A percentile compares a stretch with the other conserved stretches of the same genome.
Conservation (phyloP, 23 tunicate genomes). For the Phallusia fumigata region DNA sequence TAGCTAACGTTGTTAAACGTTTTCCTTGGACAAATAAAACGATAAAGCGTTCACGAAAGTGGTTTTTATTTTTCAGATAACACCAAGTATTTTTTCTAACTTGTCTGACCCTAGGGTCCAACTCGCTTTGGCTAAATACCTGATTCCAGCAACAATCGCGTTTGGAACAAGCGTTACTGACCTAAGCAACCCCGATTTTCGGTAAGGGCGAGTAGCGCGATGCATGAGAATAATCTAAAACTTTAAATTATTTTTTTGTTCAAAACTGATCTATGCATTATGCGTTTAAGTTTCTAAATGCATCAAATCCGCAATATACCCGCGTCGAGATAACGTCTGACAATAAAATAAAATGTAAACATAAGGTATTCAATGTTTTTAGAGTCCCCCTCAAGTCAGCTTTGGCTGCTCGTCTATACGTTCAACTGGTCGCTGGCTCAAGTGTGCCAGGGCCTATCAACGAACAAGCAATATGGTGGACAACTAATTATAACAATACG, state of each 20-base stretch:
- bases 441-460: neutral
- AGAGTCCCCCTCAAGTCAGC: slow-evolving; percentile 26
- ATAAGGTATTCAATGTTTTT: slow-evolving; percentile 1
- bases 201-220: neutral
- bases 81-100: neutral
- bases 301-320: too few species aligned
- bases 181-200: neutral
- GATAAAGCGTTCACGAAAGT: too few species aligned
- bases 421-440: slow-evolving; percentile 12
- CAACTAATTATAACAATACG: neutral
- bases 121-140: neutral
- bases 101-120: neutral
- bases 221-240: neutral
- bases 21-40: too few species aligned
- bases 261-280: neutral
- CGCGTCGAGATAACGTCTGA: too few species aligned
- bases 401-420: slow-evolving; percentile 27
- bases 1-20: neutral
- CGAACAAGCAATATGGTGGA: slow-evolving; percentile 28
- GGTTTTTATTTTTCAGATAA: neutral
- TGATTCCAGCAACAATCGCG: neutral
- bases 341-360: too few species aligned
- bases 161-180: neutral
- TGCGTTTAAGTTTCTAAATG: neutral
- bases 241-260: neutral